These are phyloP conservation scores for Chlorops oryzae DNA, from an alignment of 1,140 invertebrate species.

Conservation along the genomic window DNA sequence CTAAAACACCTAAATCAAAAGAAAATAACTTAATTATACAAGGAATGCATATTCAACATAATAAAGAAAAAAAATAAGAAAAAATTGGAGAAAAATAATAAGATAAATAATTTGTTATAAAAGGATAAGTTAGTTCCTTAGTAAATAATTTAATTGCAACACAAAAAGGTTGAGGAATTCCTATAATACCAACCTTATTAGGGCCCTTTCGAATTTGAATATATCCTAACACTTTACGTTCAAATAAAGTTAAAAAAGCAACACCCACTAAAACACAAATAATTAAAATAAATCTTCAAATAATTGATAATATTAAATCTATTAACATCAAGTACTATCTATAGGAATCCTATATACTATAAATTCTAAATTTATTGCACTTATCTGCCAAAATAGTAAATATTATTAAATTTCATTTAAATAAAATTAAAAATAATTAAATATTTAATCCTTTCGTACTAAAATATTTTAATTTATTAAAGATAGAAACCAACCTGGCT, in stretches of 20 bases:
- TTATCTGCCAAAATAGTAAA: slow-evolving; percentile 57
- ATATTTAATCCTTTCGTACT: slow-evolving; percentile 66
- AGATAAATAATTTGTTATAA: slow-evolving; percentile 50
- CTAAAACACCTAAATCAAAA: slow-evolving; percentile 46
- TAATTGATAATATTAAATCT: slow-evolving; percentile 48
- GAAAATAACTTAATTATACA: slow-evolving; percentile 35
- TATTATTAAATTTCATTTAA: slow-evolving; percentile 54
- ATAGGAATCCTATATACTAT: slow-evolving; percentile 51
- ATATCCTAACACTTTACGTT: slow-evolving; percentile 59
- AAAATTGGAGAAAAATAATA: slow-evolving; percentile 57
- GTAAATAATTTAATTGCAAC: slow-evolving; percentile 63
- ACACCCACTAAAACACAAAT: too few species aligned
- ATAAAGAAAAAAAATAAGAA: slow-evolving; percentile 52
- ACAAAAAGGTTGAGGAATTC: slow-evolving; percentile 59
- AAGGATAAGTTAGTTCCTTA: slow-evolving; percentile 53
- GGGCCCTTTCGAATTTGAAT: slow-evolving; percentile 66
- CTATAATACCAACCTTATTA: slow-evolving; percentile 58
- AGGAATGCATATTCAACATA: slow-evolving; percentile 51
- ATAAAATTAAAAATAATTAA: slow-evolving; percentile 13
- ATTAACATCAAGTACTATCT: slow-evolving; percentile 50
- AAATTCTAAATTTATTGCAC: slow-evolving; percentile 60
- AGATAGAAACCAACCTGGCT: slow-evolving; percentile 65
- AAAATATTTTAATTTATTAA: slow-evolving; percentile 52
- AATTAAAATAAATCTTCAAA: slow-evolving; percentile 51
- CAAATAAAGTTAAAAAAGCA: too few species aligned